A percentile compares a stretch with the other conserved stretches of the same genome.
These are phyloP conservation scores for Euwallacea similis DNA, from an alignment of 1,140 invertebrate species.

Conservation along the genomic window DNA sequence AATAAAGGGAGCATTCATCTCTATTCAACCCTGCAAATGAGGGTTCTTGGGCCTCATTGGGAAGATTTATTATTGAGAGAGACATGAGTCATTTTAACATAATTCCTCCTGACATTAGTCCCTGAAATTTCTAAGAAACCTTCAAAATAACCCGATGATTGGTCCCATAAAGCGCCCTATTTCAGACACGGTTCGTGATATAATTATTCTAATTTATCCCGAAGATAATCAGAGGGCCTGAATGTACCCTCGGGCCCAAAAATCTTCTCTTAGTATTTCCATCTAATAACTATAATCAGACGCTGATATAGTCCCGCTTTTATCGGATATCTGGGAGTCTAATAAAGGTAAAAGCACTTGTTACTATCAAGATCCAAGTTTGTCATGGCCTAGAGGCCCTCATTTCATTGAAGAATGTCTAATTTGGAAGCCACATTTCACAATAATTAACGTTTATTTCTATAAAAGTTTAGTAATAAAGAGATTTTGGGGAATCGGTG, in stretches of 20 bases:
- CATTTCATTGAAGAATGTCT: conserved; percentile 15
- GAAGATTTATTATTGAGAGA: too few species aligned
- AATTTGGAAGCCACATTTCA: conserved; percentile 22
- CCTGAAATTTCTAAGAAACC: conserved; percentile 20
- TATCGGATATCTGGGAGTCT: conserved; percentile 35
- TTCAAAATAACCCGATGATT: background rate
- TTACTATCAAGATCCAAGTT: conserved; percentile 33
- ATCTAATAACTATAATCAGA: conserved; percentile 37
- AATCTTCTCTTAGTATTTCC: conserved; percentile 34
- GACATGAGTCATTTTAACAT: too few species aligned
- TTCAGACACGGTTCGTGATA: conserved; percentile 29
- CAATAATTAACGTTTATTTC: conserved; percentile 17
- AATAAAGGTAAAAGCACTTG: conserved; percentile 38
- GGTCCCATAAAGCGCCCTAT: conserved; percentile 29
- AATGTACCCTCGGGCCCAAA: conserved; percentile 13
- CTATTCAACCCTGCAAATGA: too few species aligned
- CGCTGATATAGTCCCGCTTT: conserved; percentile 29
- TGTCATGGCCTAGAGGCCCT: background rate
- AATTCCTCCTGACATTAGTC: too few species aligned
- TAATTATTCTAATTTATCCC: conserved; percentile 36
- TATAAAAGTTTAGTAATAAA: conserved; percentile 2
- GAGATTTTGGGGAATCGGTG: background rate
- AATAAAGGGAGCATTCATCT: too few species aligned
- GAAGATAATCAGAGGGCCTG: conserved; percentile 28
- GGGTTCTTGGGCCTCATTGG: too few species aligned